A percentile compares a stretch with the other conserved stretches of the same genome.
phyloP scores from a whole-genome alignment of 2,113 vertebrate genomes.

The Progne subis region DNA sequence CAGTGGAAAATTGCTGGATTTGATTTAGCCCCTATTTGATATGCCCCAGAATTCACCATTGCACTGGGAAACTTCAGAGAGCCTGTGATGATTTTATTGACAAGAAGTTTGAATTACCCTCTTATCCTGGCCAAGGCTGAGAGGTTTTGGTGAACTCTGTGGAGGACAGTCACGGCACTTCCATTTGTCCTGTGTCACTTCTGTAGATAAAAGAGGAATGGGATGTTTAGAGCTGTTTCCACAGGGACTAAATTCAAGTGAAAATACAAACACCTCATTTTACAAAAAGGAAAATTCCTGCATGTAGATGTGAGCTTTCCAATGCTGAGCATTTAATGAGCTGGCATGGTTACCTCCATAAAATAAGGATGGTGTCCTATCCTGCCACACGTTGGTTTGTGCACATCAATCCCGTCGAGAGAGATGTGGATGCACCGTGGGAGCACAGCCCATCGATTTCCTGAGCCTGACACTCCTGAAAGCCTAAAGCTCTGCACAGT shows the following conservation, averaged over 20 bases:
- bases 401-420: background rate
- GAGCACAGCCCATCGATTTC: background rate
- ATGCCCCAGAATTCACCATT: background rate
- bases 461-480: background rate
- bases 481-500: background rate
- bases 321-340: background rate
- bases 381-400: background rate
- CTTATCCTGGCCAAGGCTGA: background rate
- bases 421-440: background rate
- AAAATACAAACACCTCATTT: background rate
- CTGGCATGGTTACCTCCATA: background rate
- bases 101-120: background rate
- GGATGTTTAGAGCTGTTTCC: background rate
- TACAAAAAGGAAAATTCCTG: background rate
- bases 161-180: background rate
- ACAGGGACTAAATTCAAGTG: background rate
- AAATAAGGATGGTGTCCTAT: background rate
- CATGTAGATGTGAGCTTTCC: background rate
- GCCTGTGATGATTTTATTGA: background rate
- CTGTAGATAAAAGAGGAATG: background rate
- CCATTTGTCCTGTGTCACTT: background rate
- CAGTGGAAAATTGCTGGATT: constrained; percentile 5
- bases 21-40: constrained; percentile 9
- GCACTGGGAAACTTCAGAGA: background rate
- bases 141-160: background rate